Percentiles rank a stretch among this genome's conserved stretches.
phyloP scores from a whole-genome alignment of 2,888 invertebrate species.

The Apodemia duryi region DNA sequence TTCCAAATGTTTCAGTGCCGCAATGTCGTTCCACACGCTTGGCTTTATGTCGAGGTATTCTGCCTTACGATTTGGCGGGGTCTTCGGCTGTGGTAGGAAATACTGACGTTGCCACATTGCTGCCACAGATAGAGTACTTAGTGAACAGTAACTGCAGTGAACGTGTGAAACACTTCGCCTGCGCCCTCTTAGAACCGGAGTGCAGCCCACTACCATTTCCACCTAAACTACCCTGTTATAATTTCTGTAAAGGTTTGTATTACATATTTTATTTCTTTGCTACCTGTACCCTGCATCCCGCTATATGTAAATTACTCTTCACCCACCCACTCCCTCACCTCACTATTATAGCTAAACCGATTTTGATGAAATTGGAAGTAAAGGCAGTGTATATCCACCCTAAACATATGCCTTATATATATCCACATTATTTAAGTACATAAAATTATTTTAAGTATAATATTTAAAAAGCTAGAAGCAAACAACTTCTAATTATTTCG shows the following conservation, averaged over 20 bases:
- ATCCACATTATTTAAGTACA: too few relatives aligned
- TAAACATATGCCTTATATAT: too few relatives aligned
- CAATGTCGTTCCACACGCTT: conserved; percentile 75
- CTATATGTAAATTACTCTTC: too few relatives aligned
- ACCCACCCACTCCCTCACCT: too few relatives aligned
- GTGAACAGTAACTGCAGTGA: conserved; percentile 82
- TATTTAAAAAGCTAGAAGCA: too few relatives aligned
- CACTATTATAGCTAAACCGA: too few relatives aligned
- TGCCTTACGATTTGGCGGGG: conserved; percentile 83
- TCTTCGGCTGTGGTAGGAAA: conserved; percentile 58
- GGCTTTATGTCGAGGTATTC: conserved; percentile 79
- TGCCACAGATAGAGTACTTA: conserved; percentile 80
- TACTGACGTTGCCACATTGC: conserved; percentile 54
- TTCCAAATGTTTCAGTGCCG: conserved; percentile 48
- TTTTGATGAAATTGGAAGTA: too few relatives aligned
- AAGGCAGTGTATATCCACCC: too few relatives aligned
- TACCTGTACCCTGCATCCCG: conserved; percentile 29
- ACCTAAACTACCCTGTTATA: conserved; percentile 81
- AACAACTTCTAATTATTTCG: too few relatives aligned
- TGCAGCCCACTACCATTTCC: conserved; percentile 80
- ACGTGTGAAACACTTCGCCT: conserved; percentile 80
- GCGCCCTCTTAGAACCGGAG: conserved; percentile 83
- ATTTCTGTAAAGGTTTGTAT: conserved; percentile 81
- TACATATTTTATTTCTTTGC: neutral
- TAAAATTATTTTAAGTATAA: too few relatives aligned